Evolutionary conservation across 2,113 vertebrate species (phyloP).

Genomic region (rat (Rattus norvegicus)): DNA sequence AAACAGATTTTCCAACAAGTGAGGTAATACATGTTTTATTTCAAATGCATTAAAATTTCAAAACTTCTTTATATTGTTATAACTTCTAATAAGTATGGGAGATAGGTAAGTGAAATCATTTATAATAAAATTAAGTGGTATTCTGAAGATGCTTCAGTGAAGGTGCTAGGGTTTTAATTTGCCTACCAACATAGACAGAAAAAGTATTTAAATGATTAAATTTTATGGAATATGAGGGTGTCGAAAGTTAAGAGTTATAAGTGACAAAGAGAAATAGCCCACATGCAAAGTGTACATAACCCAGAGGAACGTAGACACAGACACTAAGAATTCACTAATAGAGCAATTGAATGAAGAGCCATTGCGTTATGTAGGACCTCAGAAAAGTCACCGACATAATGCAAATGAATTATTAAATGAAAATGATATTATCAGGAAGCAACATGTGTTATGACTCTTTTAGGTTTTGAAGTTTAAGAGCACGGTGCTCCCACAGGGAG

Average conservation of each 20-base stretch:
- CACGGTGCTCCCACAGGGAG: not conserved
- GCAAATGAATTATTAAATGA: not conserved
- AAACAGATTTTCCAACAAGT: slow-evolving; percentile 41
- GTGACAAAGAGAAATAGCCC: not conserved
- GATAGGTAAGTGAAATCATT: not conserved
- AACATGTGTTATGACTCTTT: not conserved
- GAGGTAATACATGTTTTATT: not conserved
- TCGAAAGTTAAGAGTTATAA: not conserved
- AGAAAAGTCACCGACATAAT: not conserved
- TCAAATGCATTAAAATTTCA: not conserved
- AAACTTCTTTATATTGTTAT: not conserved
- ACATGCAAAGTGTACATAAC: not conserved
- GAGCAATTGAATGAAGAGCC: not conserved
- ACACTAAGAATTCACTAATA: not conserved
- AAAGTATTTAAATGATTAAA: not conserved
- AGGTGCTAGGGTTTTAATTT: slow-evolving; percentile 1
- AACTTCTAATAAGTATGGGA: not conserved
- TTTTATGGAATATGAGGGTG: not conserved
- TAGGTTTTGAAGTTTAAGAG: not conserved
- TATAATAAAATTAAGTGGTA: slow-evolving; percentile 27
- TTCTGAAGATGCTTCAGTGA: slow-evolving; percentile 14
- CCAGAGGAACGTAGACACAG: not conserved
- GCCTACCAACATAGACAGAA: not conserved
- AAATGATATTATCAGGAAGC: not conserved
- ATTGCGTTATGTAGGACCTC: not conserved